Percentiles rank a stretch among this genome's conserved stretches.
phyloP scores from a whole-genome alignment of 2,888 invertebrate species.

The Melipona bicolor region DNA sequence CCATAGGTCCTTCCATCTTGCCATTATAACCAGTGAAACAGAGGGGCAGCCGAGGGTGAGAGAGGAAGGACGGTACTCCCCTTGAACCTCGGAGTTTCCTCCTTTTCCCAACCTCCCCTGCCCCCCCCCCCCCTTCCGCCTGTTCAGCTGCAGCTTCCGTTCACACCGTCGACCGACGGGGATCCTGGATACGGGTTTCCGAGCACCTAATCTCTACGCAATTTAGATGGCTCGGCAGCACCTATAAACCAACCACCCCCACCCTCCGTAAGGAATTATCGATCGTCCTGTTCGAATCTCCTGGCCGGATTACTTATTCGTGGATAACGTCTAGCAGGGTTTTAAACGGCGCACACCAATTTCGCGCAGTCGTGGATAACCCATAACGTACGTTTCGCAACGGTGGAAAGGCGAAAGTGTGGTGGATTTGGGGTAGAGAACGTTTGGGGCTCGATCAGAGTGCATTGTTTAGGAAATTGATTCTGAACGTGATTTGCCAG shows the following conservation, averaged over 20 bases:
- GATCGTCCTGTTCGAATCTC: slow-evolving; percentile 74
- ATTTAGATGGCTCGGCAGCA: slow-evolving; percentile 78
- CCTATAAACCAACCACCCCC: slow-evolving; percentile 72
- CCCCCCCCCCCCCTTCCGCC: neutral
- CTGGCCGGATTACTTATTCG: slow-evolving; percentile 73
- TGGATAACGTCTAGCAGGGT: slow-evolving; percentile 66
- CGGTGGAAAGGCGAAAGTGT: neutral
- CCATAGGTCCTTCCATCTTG: slow-evolving; percentile 62
- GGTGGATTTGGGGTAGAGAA: neutral
- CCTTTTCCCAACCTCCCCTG: slow-evolving; percentile 1
- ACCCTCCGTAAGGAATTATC: slow-evolving; percentile 72
- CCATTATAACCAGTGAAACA: slow-evolving; percentile 58
- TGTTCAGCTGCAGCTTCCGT: slow-evolving; percentile 39
- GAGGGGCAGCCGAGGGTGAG: neutral
- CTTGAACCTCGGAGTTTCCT: slow-evolving; percentile 49
- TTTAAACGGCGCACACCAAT: slow-evolving; percentile 63
- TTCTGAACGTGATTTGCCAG: neutral
- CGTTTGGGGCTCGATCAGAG: neutral
- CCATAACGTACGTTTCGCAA: slow-evolving; percentile 8
- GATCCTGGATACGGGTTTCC: slow-evolving; percentile 73
- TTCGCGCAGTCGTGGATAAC: slow-evolving; percentile 44
- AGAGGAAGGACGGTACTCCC: neutral
- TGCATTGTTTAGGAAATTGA: slow-evolving; percentile 18
- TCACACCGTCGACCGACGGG: slow-evolving; percentile 62
- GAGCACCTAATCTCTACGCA: slow-evolving; percentile 79